Base-by-base conservation (phyloP, 37 sponge, comb jelly and placozoan species). In the Cladorhizidae sp. region DNA sequence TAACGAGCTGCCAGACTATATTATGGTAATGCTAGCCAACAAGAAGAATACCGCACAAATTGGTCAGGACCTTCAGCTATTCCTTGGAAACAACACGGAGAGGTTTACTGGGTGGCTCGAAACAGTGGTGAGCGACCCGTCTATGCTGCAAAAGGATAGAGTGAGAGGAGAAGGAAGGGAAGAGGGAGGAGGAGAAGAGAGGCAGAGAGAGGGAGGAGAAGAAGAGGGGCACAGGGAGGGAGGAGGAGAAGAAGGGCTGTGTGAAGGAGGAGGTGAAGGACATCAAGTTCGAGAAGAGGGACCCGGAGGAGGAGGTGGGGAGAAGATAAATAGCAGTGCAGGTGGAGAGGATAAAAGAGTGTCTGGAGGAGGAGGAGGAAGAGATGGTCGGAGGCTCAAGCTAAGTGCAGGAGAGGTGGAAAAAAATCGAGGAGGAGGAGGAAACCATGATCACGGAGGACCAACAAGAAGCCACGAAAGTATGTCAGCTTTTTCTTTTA, bases 1-100 rank as follows among this genome's bases (percentile, higher is more conserved):
- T 45, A 86, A 91, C 74, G 94, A 93, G 67, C 72, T 93, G 17
- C 90, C 90, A 0, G 94, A 90, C 36, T 93, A 93, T 76, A 93
- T 93, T 50, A 78, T 93, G 67, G 94, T 93, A 36, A 89, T 93
- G 90, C 32, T 93, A 70, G 94, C 86, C 70, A 93, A 93, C 57
- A 83, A 83, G 38, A 90, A 87, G 77, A 74, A 84, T 1, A 33
- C 80, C 32, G 50, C 52, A 8, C 86, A 93, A 70, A 90, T 93
- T 32, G 73, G 54, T 28, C 73, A 89, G 9, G 94, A 93, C 58
- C 80, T 93, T 29, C 75, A 90, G 62, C 77, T 93, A 6, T 93
- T 93, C 63, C 84, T 93, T n/a, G 94, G 90, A 0, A 80, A 86
- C 6, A 65, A 85, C 64, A 93, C 90, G 1, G 84, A 83, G 9